Base-by-base conservation (phyloP, 2,797 vertebrate genomes). In the Platyrinchus mystaceus region DNA sequence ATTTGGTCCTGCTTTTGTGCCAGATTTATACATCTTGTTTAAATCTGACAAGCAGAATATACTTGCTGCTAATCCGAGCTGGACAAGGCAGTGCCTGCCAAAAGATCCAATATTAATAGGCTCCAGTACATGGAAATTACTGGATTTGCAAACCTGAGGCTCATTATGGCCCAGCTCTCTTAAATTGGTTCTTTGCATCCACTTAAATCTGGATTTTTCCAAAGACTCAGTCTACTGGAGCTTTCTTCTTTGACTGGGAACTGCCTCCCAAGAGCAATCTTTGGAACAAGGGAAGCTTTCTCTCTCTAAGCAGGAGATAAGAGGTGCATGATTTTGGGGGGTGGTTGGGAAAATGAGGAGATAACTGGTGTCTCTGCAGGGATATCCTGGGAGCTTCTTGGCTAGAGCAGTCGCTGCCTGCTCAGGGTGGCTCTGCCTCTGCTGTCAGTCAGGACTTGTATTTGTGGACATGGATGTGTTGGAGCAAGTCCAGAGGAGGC, bases 1-100 rank as follows among this genome's bases (percentile, higher is more conserved):
- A 74, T 93, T 95, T 91, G 90, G 84, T 87, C 81, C 71, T n/a
- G 74, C 71, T 68, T 83, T 94, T 62, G 74, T 80, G 84, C 75
- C 68, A 78, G 74, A 56, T 60, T 91, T 93, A 46, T 74, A 63
- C 26, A 26, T 96, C 90, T 90, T 70, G 90, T 63, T 84, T 94
- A 73, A 92, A 62, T 43, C 34, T 36, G 63, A 60, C 62, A 68
- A 18, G 83, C 76, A 85, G 92, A 79, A 76, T 67, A 67, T 63
- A 37, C 74, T 92, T 2, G 3, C 55, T 28, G 90, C 74, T 95
- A 74, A 87, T 90, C 88, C 46, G 23, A 11, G 75, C 92, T 70
- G 90, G 92, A 53, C 85, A 73, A 64, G 74, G 77, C 77, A 37
- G 6, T 3, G 92, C 84, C 79, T 89, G 79, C 82, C 67, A 37